These are phyloP conservation scores for Paramuricea clavata DNA, from an alignment of 92 coral and sea anemone genomes.

Conservation along the genomic window DNA sequence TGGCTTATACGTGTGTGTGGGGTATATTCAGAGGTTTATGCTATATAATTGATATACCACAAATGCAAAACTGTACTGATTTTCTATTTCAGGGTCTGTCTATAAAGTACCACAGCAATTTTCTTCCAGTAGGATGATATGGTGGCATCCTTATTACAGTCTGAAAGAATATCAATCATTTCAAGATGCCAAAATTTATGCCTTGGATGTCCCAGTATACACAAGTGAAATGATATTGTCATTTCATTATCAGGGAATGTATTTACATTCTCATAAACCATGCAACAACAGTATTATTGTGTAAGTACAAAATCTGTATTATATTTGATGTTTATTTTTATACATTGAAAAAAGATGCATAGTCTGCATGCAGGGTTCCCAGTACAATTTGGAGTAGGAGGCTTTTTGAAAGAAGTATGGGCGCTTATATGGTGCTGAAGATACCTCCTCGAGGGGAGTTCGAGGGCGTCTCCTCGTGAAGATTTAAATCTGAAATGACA, in stretches of 20 bases:
- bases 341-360: too few relatives aligned
- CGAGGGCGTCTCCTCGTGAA: too few relatives aligned
- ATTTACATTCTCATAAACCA: conserved; percentile 5
- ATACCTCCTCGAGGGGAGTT: too few relatives aligned
- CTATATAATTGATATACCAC: background rate
- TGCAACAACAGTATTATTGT: conserved; percentile 21
- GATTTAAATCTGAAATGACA: too few relatives aligned
- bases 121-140: background rate
- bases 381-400: too few relatives aligned
- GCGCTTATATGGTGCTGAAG: too few relatives aligned
- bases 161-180: conserved; percentile 20
- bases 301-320: conserved; percentile 2
- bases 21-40: background rate
- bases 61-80: background rate
- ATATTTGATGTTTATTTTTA: background rate
- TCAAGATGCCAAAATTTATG: conserved; percentile 41
- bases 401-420: too few relatives aligned
- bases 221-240: conserved; percentile 3
- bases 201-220: conserved; percentile 28
- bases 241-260: background rate
- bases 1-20: too few relatives aligned
- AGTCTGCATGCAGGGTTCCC: too few relatives aligned
- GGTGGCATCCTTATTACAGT: conserved; percentile 25
- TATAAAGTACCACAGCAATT: background rate
- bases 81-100: background rate